Conservation (phyloP, 1,140 invertebrate species). For the Apis florea region DNA sequence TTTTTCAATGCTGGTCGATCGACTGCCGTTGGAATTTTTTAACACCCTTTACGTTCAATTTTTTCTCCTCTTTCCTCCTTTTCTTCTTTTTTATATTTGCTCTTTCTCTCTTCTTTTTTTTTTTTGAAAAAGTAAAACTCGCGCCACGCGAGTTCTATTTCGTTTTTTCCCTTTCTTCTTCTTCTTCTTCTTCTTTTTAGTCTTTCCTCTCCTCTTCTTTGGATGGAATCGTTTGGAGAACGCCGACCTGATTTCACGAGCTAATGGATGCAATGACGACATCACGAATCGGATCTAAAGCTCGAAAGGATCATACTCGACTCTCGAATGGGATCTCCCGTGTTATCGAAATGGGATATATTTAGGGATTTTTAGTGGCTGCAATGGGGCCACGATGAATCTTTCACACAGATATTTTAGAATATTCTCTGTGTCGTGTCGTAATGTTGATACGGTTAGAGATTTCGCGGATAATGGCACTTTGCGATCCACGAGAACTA, state of each 20-base stretch:
- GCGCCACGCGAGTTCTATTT: neutral
- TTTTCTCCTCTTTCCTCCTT: neutral
- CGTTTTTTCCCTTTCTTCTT: neutral
- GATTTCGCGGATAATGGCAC: neutral
- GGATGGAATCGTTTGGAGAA: neutral
- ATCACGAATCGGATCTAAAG: neutral
- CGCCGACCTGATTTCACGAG: constrained; percentile 17
- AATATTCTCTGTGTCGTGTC: neutral
- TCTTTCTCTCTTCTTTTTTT: neutral
- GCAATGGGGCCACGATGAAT: neutral
- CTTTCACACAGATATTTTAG: neutral
- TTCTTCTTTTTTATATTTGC: neutral
- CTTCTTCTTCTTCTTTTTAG: no score
- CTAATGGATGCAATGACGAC: constrained; percentile 28
- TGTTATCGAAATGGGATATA: neutral
- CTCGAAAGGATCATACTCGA: neutral
- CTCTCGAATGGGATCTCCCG: neutral
- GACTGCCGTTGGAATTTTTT: neutral
- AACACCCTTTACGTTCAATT: neutral
- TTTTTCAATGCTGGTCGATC: neutral
- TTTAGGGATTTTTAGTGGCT: constrained; percentile 1
- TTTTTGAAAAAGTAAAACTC: neutral
- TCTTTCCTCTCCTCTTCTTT: no score
- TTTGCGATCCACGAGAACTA: neutral
- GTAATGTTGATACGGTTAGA: neutral